phyloP scores from a whole-genome alignment of 1,140 invertebrate species.

The Drosophila parabipectinata region DNA sequence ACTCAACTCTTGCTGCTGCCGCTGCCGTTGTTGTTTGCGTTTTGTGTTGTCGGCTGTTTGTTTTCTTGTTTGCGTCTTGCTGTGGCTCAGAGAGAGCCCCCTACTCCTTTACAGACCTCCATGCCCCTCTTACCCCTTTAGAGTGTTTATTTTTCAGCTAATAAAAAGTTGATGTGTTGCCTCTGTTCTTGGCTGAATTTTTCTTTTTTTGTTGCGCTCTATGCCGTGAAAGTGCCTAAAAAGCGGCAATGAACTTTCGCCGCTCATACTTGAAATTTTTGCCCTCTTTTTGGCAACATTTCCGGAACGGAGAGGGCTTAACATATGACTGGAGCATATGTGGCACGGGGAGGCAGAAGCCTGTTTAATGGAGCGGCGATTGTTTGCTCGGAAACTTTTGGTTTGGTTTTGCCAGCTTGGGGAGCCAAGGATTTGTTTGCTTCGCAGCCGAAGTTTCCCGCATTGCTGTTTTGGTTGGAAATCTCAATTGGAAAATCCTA shows the following conservation, averaged over 20 bases:
- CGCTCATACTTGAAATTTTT: slow-evolving; percentile 38
- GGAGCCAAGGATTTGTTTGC: slow-evolving; percentile 44
- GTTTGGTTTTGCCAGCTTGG: slow-evolving; percentile 33
- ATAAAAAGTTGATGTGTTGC: slow-evolving; percentile 76
- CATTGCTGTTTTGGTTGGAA: slow-evolving; percentile 15
- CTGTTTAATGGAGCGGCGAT: slow-evolving; percentile 54
- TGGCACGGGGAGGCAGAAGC: slow-evolving; percentile 23
- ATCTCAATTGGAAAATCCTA: slow-evolving; percentile 29
- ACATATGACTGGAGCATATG: slow-evolving; percentile 44
- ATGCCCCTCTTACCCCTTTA: not conserved
- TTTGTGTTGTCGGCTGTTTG: slow-evolving; percentile 66
- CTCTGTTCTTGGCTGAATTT: slow-evolving; percentile 28
- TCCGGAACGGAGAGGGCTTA: slow-evolving; percentile 10
- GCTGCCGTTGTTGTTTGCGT: slow-evolving; percentile 68
- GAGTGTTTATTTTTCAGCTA: slow-evolving; percentile 65
- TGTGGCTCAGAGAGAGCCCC: not conserved
- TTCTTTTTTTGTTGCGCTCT: slow-evolving; percentile 6
- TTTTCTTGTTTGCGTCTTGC: slow-evolving; percentile 52
- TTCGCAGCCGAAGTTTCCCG: slow-evolving; percentile 15
- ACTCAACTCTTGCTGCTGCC: slow-evolving; percentile 72
- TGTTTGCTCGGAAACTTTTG: slow-evolving; percentile 46
- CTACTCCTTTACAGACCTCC: not conserved
- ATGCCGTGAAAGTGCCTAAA: slow-evolving; percentile 46
- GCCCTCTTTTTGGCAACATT: slow-evolving; percentile 8
- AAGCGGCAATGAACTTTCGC: slow-evolving; percentile 60